These are phyloP conservation scores for Melanaphis sacchari DNA, from an alignment of 1,140 invertebrate species.

Conservation along the genomic window DNA sequence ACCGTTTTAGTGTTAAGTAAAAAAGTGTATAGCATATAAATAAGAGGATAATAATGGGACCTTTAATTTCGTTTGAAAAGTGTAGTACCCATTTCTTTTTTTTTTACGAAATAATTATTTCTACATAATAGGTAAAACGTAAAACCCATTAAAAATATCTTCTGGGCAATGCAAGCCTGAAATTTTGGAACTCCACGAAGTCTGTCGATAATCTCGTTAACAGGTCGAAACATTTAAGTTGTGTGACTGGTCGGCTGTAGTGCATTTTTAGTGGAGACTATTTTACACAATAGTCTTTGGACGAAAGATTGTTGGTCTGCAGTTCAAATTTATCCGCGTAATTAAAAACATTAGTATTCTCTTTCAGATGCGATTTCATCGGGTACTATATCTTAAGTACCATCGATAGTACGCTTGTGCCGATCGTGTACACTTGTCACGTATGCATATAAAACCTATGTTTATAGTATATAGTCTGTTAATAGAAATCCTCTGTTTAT, in stretches of 20 bases:
- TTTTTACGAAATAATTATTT: neutral
- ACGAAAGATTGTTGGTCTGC: neutral
- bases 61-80: neutral
- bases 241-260: neutral
- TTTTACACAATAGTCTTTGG: neutral
- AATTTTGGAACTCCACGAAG: neutral
- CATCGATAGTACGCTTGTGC: neutral
- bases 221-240: neutral
- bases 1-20: neutral
- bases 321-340: neutral
- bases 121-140: neutral
- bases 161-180: neutral
- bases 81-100: neutral
- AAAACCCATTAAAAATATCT: no score
- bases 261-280: neutral
- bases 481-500: neutral
- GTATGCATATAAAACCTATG: neutral
- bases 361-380: neutral
- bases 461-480: neutral
- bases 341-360: slow-evolving; percentile 21
- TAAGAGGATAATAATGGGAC: neutral
- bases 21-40: neutral
- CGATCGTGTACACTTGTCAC: neutral
- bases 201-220: neutral
- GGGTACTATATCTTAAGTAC: neutral